Evolutionary conservation across 2,797 vertebrate genomes (phyloP), one percentile per base, ranked within the genome.

Genomic region (Enteromius unitaeniatus): DNA sequence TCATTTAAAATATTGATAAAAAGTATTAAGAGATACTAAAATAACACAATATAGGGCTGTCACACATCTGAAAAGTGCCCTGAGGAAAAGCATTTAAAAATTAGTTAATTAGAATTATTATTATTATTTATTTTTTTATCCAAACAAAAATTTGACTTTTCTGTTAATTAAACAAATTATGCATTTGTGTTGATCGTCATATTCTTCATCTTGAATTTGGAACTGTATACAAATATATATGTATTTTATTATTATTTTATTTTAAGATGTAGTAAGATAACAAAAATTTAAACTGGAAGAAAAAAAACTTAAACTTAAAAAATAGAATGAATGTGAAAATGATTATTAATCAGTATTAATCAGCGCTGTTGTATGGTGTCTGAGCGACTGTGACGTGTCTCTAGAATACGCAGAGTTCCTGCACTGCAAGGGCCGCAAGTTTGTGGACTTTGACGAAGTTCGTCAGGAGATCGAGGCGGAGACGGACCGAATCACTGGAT

Each of bases 361-460:
- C 1, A 26, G 23, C 2, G 0, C 31, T 6, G 1, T n/a, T n/a
- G 6, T 15, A 13, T 68, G 11, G 6, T 49, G 7, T 3, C 3
- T 47, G 1, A 11, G 2, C 19, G 14, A 5, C 2, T 19, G 31
- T 31, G 31, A 2, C 31, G 31, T 31, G 31, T 31, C 2, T 86
- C 23, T 85, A 99, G 98, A 99, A 82, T 96, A 99, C 87, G 98
- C 98, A 0, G 98, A 99, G 88, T 99, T 99, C 92, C 92, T 99
- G 88, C 98, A 99, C 93, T 98, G 97, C 91, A 99, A 99, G 68
- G 96, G 97, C 74, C 96, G 96, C 21, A 98, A 98, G 84, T 98
- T 99, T 94, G 96, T 96, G 34, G 97, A 99, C 87, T 99, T 99
- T 5, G 97, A 99, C 0, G 98, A 99, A 91, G 97, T 99, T 19